Conservation (phyloP, 2,797 vertebrate species). For the Muraenolepis orangiensis region DNA sequence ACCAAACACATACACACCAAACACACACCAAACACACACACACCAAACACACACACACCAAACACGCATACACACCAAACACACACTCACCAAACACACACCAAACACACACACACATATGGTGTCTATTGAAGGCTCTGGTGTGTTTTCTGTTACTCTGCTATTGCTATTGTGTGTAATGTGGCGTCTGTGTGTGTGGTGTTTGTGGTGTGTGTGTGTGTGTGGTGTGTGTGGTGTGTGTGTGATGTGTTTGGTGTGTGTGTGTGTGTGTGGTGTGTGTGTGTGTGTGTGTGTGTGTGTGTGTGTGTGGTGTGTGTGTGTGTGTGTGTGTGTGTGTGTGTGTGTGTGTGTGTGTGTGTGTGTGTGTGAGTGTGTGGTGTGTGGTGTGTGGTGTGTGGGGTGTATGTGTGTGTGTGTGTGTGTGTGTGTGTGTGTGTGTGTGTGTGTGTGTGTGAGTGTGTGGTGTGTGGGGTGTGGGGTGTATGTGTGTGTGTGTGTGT, state of each 20-base stretch:
- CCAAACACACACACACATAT: too few species aligned
- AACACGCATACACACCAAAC: not conserved
- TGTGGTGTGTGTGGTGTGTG: not conserved
- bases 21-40: not conserved
- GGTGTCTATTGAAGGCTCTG: not conserved
- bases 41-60: too few species aligned
- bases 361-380: not conserved
- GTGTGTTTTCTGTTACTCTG: not conserved
- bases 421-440: not conserved
- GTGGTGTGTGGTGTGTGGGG: not conserved
- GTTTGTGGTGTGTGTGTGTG: not conserved
- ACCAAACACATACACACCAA: not conserved
- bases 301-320: not conserved
- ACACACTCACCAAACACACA: not conserved
- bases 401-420: not conserved
- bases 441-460: not conserved
- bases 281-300: too few species aligned
- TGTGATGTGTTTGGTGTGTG: not conserved
- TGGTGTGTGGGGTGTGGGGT: too few species aligned
- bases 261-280: not conserved
- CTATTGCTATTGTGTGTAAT: not conserved
- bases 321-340: not conserved
- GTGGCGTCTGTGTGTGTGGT: not conserved
- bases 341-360: not conserved
- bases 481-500: too few species aligned